These are phyloP conservation scores for Euwallacea fornicatus DNA, from an alignment of 1,140 invertebrate genomes.

Conservation along the genomic window DNA sequence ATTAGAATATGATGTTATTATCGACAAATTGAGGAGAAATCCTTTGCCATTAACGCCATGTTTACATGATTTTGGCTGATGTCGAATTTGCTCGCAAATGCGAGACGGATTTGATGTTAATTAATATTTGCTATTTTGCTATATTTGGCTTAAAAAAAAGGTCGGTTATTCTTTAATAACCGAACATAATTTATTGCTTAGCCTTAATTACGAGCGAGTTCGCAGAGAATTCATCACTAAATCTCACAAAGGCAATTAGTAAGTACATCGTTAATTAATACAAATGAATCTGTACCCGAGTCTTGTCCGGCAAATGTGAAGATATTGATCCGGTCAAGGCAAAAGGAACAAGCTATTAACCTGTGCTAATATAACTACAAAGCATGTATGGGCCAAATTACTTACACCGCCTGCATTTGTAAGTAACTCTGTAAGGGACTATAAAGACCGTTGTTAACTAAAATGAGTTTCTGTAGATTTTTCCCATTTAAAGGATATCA, in stretches of 20 bases:
- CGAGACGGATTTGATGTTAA: too few species aligned
- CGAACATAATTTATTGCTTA: too few species aligned
- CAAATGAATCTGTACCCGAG: neutral
- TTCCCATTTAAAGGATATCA: neutral
- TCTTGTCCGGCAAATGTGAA: neutral
- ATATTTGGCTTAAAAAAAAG: too few species aligned
- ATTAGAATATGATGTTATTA: too few species aligned
- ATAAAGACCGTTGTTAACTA: conserved; percentile 4
- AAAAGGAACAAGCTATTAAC: conserved; percentile 15
- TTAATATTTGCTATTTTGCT: too few species aligned
- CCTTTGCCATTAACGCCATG: too few species aligned
- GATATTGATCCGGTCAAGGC: conserved; percentile 11
- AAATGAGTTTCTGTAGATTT: conserved; percentile 3
- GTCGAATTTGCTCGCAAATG: too few species aligned
- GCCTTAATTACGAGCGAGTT: too few species aligned
- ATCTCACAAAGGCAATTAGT: neutral
- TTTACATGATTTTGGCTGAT: too few species aligned
- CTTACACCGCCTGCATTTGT: conserved; percentile 94
- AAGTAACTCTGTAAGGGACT: conserved; percentile 70
- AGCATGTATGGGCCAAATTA: conserved; percentile 49
- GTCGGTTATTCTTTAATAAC: too few species aligned
- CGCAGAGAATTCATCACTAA: too few species aligned
- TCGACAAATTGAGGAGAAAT: too few species aligned
- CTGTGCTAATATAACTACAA: conserved; percentile 18
- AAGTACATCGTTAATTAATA: neutral